Conservation (phyloP, 92 coral and sea anemone species). For the Bergia puertoricense region DNA sequence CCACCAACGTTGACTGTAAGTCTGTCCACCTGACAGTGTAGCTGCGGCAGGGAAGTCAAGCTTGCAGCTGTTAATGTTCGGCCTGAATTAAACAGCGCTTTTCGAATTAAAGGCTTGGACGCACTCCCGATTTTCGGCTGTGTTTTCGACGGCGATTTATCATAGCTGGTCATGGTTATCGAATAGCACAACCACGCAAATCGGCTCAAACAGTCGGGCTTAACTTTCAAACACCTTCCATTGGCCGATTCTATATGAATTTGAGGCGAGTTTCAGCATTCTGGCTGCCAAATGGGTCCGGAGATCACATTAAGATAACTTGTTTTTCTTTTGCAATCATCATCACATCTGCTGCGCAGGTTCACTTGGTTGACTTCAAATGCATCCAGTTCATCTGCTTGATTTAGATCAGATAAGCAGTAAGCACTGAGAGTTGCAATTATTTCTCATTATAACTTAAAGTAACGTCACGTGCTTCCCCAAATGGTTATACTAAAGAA, state of each 20-base stretch:
- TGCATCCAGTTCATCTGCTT: slow-evolving; percentile 10
- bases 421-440: not conserved
- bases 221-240: not conserved
- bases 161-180: slow-evolving; percentile 15
- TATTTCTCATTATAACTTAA: no score
- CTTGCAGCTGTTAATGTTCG: slow-evolving; percentile 27
- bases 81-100: slow-evolving; percentile 36
- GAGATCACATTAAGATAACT: slow-evolving; percentile 38
- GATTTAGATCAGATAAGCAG: slow-evolving; percentile 15
- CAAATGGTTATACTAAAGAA: no score
- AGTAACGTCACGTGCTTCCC: not conserved
- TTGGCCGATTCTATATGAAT: not conserved
- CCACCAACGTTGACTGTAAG: slow-evolving; percentile 87
- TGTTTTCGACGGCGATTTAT: not conserved
- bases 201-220: not conserved
- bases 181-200: not conserved
- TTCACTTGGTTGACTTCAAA: not conserved
- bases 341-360: not conserved
- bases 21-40: slow-evolving; percentile 46
- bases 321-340: not conserved
- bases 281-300: slow-evolving; percentile 32
- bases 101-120: slow-evolving; percentile 44
- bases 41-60: slow-evolving; percentile 13
- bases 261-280: slow-evolving; percentile 11
- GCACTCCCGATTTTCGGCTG: slow-evolving; percentile 2